A percentile compares a stretch with the other conserved stretches of the same genome.
Evolutionary conservation across 2,888 invertebrate species (phyloP).

Genomic region (Drosophila falleni): DNA sequence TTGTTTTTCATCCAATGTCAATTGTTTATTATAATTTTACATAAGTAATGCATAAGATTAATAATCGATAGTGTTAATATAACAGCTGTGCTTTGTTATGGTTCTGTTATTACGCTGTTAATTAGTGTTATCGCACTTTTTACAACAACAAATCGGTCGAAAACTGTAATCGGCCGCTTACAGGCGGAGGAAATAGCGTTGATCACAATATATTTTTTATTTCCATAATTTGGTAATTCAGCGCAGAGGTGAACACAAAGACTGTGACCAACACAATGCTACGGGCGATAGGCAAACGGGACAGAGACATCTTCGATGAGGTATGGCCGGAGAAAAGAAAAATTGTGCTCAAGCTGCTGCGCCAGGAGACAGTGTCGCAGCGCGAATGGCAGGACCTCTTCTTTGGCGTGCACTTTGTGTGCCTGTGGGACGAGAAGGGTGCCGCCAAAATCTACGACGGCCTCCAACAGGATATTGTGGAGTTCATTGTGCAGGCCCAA

Average conservation of each 20-base stretch:
- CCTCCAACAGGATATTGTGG: constrained; percentile 95
- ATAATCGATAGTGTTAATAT: constrained; percentile 24
- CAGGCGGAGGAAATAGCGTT: constrained; percentile 60
- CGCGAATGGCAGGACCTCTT: constrained; percentile 99
- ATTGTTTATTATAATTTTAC: background rate
- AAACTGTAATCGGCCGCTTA: constrained; percentile 50
- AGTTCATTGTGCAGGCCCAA: constrained; percentile 97
- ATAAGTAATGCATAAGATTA: background rate
- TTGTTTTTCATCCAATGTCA: background rate
- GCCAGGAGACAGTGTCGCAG: constrained; percentile 97
- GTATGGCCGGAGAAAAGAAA: constrained; percentile 98
- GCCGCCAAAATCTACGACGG: constrained; percentile 95
- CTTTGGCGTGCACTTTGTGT: constrained; percentile 97
- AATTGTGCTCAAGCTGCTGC: constrained; percentile 95
- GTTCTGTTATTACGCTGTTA: constrained; percentile 24
- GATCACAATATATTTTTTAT: constrained; percentile 42
- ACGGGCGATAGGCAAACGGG: constrained; percentile 76
- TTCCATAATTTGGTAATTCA: constrained; percentile 40
- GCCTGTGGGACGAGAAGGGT: constrained; percentile 98
- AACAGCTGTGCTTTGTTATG: constrained; percentile 49
- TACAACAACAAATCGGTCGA: constrained; percentile 35
- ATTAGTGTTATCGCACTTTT: constrained; percentile 49
- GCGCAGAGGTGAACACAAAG: constrained; percentile 48
- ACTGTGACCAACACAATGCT: constrained; percentile 49
- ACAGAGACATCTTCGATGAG: constrained; percentile 91